phyloP scores from a whole-genome alignment of 2,113 vertebrate species.

The Toxotes chatareus region DNA sequence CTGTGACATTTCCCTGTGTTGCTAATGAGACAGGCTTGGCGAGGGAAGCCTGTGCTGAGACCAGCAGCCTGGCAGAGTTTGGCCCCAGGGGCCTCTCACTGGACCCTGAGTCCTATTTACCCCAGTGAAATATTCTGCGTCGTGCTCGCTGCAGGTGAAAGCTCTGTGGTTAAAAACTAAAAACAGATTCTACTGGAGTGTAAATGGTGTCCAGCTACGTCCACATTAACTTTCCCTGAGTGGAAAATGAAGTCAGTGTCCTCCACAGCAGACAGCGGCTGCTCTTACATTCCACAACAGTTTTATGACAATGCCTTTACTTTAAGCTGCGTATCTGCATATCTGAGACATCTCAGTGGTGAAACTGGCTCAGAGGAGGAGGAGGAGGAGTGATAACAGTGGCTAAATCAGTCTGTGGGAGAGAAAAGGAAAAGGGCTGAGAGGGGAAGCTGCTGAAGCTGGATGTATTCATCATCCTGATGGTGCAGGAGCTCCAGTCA shows the following conservation, averaged over 20 bases:
- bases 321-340: slow-evolving; percentile 2
- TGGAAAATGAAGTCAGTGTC: background rate
- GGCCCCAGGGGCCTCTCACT: slow-evolving; percentile 64
- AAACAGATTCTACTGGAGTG: slow-evolving; percentile 1
- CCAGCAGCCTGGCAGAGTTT: slow-evolving; percentile 75
- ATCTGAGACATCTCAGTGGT: slow-evolving; percentile 9
- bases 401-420: slow-evolving; percentile 2
- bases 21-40: slow-evolving; percentile 79
- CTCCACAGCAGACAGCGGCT: background rate
- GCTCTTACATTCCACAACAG: background rate
- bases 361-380: background rate
- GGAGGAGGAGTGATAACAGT: background rate
- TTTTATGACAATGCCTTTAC: background rate
- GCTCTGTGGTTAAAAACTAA: slow-evolving; percentile 38
- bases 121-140: slow-evolving; percentile 65
- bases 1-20: slow-evolving; percentile 71
- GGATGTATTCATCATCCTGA: background rate
- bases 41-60: slow-evolving; percentile 66
- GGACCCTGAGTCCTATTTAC: slow-evolving; percentile 65
- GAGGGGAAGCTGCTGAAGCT: background rate
- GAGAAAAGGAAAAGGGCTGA: background rate
- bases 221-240: slow-evolving; percentile 5
- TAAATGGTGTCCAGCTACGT: background rate
- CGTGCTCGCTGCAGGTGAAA: slow-evolving; percentile 20
- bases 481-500: background rate